A percentile compares a stretch with the other conserved stretches of the same genome.
These are phyloP conservation scores for Helicoverpa assulta DNA, from an alignment of 2,888 invertebrate species.

Conservation along the genomic window DNA sequence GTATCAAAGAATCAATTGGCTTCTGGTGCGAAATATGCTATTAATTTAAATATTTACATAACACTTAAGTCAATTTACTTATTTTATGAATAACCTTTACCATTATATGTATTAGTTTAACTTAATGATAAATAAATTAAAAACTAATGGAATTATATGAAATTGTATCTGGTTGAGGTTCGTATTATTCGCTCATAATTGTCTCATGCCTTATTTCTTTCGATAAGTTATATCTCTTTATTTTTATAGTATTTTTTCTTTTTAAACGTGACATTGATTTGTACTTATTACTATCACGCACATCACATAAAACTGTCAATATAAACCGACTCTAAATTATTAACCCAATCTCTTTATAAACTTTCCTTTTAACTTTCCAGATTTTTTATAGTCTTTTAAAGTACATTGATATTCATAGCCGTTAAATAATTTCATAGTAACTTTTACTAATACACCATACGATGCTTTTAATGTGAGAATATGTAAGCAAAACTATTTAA, in stretches of 20 bases:
- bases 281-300: conserved; percentile 57
- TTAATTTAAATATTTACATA: conserved; percentile 52
- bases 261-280: conserved; percentile 56
- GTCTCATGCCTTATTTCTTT: conserved; percentile 17
- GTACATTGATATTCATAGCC: conserved; percentile 64
- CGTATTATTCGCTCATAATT: conserved; percentile 10
- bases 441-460: conserved; percentile 53
- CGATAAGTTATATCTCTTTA: conserved; percentile 7
- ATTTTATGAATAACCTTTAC: conserved; percentile 60
- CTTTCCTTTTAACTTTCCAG: conserved; percentile 60
- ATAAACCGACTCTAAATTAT: conserved; percentile 57
- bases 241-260: conserved; percentile 19
- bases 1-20: conserved; percentile 67
- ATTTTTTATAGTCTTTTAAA: conserved; percentile 59
- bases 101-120: conserved; percentile 61
- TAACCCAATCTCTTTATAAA: conserved; percentile 63
- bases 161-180: conserved; percentile 23
- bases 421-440: conserved; percentile 58
- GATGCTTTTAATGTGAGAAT: conserved; percentile 45
- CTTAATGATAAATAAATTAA: conserved; percentile 42
- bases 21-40: conserved; percentile 65
- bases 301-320: conserved; percentile 62
- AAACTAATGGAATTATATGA: conserved; percentile 31
- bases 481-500: conserved; percentile 50
- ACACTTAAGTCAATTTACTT: conserved; percentile 46